Percentiles rank a stretch among this genome's conserved stretches.
phyloP scores from a whole-genome alignment of 53 echinoderm and acorn worm species.

The Patiria pectinifera region DNA sequence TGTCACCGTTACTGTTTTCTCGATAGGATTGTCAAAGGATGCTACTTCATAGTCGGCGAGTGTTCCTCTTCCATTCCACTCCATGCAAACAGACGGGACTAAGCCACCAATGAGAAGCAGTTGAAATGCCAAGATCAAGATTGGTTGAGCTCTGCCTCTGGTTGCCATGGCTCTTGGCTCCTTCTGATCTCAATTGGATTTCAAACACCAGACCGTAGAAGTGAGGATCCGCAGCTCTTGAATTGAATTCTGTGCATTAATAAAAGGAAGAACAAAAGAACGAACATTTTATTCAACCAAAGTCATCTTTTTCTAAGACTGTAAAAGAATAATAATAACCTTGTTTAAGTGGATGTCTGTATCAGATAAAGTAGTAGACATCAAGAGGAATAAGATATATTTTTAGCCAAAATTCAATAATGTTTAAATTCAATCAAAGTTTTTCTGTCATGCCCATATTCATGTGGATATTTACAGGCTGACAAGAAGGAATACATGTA shows the following conservation, averaged over 20 bases:
- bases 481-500: too few species aligned
- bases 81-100: not conserved
- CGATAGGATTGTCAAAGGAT: conserved; percentile 41
- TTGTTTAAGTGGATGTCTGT: too few species aligned
- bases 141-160: not conserved
- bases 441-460: too few species aligned
- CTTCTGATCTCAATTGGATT: not conserved
- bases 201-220: not conserved
- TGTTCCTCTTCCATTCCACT: conserved; percentile 14
- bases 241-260: not conserved
- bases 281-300: too few species aligned
- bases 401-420: too few species aligned
- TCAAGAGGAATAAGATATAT: too few species aligned
- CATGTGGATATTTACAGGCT: too few species aligned
- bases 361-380: too few species aligned
- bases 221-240: not conserved
- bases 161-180: conserved; percentile 1
- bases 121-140: not conserved
- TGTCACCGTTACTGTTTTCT: not conserved
- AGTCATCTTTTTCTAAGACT: too few species aligned
- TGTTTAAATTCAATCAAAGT: too few species aligned
- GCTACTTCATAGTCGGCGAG: conserved; percentile 40
- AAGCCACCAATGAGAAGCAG: not conserved
- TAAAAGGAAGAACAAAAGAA: not conserved
- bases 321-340: too few species aligned